phyloP scores from a whole-genome alignment of 2,113 vertebrate genomes.

The Laticauda colubrina region DNA sequence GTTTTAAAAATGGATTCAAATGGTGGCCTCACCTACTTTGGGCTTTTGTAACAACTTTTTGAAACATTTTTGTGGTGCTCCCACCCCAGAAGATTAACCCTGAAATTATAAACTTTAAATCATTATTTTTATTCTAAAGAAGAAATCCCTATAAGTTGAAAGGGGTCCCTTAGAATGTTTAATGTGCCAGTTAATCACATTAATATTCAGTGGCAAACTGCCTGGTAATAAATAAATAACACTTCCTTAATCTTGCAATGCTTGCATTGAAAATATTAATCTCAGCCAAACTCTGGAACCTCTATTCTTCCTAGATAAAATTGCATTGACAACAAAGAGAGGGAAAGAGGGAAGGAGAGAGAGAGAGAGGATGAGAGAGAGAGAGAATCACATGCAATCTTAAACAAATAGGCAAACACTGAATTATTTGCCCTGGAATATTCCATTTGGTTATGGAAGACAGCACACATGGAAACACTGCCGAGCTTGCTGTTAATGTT shows the following conservation, averaged over 20 bases:
- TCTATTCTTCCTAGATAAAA: neutral
- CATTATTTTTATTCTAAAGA: neutral
- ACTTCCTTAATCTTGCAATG: neutral
- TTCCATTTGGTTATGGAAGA: neutral
- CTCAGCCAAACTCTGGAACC: neutral
- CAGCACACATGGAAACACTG: neutral
- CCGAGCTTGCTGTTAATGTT: neutral
- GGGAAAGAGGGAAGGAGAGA: neutral
- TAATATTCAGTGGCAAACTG: neutral
- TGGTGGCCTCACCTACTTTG: neutral
- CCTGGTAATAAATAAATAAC: neutral
- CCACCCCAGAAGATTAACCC: neutral
- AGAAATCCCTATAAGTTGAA: neutral
- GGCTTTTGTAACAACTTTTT: neutral
- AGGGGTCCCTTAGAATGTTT: neutral
- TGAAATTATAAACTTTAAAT: neutral
- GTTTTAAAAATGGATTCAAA: neutral
- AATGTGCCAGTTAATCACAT: neutral
- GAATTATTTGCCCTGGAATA: neutral
- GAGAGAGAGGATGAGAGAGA: too few relatives aligned
- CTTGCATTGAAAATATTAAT: neutral
- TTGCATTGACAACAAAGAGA: neutral
- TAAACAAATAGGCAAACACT: neutral
- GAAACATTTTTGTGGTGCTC: neutral
- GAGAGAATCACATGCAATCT: neutral